Conservation (phyloP, 1,140 invertebrate species). For the Drosophila leontia region DNA sequence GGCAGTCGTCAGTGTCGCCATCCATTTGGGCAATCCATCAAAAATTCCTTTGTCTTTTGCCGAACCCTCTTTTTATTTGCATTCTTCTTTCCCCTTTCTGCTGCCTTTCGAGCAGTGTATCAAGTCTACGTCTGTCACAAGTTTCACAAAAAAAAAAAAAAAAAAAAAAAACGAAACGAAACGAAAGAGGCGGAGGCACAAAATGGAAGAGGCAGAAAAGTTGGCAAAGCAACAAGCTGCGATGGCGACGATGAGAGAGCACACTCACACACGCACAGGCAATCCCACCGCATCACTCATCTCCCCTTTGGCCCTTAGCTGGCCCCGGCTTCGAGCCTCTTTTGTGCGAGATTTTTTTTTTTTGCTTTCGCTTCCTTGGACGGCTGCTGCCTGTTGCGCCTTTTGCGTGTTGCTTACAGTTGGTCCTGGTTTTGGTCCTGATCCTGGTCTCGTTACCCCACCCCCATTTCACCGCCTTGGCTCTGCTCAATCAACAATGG, state of each 20-base stretch:
- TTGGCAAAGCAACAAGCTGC: conserved; percentile 80
- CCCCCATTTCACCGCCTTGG: not conserved
- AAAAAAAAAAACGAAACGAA: too few relatives aligned
- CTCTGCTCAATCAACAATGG: conserved; percentile 52
- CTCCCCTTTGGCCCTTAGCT: conserved; percentile 24
- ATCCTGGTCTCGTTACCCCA: not conserved
- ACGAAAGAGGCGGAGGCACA: not conserved
- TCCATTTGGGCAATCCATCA: conserved; percentile 51
- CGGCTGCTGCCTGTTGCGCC: conserved; percentile 71
- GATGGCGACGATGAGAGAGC: conserved; percentile 70
- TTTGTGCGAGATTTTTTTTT: conserved; percentile 21
- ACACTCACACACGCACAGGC: conserved; percentile 5
- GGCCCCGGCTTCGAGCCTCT: conserved; percentile 12
- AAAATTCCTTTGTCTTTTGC: conserved; percentile 48
- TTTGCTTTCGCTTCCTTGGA: conserved; percentile 10
- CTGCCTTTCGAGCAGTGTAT: conserved; percentile 28
- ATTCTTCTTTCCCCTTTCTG: conserved; percentile 1
- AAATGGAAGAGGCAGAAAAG: conserved; percentile 44
- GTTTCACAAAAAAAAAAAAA: not conserved
- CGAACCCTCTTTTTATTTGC: conserved; percentile 4
- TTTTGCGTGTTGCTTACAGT: conserved; percentile 78
- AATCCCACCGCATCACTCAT: conserved; percentile 22
- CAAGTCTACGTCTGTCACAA: conserved; percentile 36
- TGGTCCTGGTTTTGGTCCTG: conserved; percentile 13
- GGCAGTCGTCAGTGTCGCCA: conserved; percentile 23